Evolutionary conservation across 2,797 vertebrate genomes (phyloP).

Genomic region (Myotis findleyi): DNA sequence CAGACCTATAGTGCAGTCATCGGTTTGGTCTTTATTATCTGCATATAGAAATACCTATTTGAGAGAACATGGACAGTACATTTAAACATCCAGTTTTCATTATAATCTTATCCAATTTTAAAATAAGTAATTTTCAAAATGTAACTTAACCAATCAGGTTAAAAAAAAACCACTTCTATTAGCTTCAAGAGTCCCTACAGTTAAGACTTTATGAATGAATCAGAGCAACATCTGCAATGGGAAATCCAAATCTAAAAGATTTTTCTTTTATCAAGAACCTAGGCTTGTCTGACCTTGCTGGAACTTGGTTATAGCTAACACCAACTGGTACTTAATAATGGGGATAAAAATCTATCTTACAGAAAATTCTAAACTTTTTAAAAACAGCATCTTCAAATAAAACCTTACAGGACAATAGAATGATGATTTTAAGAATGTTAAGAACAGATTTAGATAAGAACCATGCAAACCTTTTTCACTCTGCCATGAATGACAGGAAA

Average conservation of each 20-base stretch:
- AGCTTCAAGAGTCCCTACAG: background rate
- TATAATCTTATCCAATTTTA: background rate
- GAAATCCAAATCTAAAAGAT: background rate
- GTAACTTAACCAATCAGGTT: background rate
- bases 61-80: background rate
- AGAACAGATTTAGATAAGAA: slow-evolving; percentile 35
- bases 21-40: slow-evolving; percentile 78
- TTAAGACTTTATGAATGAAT: slow-evolving; percentile 20
- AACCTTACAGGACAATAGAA: slow-evolving; percentile 44
- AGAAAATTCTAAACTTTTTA: slow-evolving; percentile 52
- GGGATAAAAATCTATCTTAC: background rate
- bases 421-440: slow-evolving; percentile 29
- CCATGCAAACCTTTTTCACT: background rate
- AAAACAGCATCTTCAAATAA: slow-evolving; percentile 41
- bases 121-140: slow-evolving; percentile 43
- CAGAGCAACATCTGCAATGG: background rate
- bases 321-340: background rate
- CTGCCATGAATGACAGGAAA: background rate
- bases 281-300: background rate
- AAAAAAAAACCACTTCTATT: slow-evolving; percentile 1
- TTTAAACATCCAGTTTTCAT: background rate
- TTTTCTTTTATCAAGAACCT: slow-evolving; percentile 29
- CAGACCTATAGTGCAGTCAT: slow-evolving; percentile 81
- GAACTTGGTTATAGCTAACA: slow-evolving; percentile 13
- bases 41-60: slow-evolving; percentile 68